phyloP scores from a whole-genome alignment of 2,113 vertebrate species.

The Morone chrysops region DNA sequence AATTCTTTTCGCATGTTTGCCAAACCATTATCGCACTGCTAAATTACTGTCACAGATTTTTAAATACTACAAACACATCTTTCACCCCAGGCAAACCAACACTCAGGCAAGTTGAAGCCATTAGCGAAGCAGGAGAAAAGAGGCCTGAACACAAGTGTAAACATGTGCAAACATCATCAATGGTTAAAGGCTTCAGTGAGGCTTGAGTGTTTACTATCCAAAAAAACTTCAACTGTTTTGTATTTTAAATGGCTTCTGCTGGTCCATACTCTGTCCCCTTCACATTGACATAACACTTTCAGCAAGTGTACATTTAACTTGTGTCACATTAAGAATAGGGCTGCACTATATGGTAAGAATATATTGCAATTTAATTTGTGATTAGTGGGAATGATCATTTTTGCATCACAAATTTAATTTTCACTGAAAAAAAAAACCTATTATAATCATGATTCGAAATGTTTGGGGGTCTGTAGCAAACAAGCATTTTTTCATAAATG shows the following conservation, averaged over 20 bases:
- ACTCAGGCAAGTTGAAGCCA: constrained; percentile 34
- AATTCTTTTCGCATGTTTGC: constrained; percentile 36
- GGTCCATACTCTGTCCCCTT: background rate
- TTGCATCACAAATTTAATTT: too few species aligned
- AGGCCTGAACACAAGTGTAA: constrained; percentile 26
- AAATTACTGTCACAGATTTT: constrained; percentile 38
- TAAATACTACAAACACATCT: constrained; percentile 24
- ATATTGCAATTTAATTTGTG: too few species aligned
- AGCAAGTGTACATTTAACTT: background rate
- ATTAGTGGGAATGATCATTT: too few species aligned
- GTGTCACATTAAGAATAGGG: background rate
- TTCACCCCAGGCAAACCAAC: constrained; percentile 4
- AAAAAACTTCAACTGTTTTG: background rate
- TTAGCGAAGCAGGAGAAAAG: constrained; percentile 14
- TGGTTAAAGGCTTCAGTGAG: background rate
- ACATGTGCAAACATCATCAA: constrained; percentile 25
- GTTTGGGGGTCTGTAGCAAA: too few species aligned
- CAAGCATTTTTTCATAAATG: too few species aligned
- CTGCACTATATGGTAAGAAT: too few species aligned
- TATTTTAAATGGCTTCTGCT: constrained; percentile 22
- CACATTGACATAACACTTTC: background rate
- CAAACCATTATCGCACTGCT: constrained; percentile 4
- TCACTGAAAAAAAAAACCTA: background rate
- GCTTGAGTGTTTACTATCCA: constrained; percentile 1
- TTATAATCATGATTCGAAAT: too few species aligned